phyloP scores from a whole-genome alignment of 2,113 vertebrate genomes.

The Pristiophorus japonicus region DNA sequence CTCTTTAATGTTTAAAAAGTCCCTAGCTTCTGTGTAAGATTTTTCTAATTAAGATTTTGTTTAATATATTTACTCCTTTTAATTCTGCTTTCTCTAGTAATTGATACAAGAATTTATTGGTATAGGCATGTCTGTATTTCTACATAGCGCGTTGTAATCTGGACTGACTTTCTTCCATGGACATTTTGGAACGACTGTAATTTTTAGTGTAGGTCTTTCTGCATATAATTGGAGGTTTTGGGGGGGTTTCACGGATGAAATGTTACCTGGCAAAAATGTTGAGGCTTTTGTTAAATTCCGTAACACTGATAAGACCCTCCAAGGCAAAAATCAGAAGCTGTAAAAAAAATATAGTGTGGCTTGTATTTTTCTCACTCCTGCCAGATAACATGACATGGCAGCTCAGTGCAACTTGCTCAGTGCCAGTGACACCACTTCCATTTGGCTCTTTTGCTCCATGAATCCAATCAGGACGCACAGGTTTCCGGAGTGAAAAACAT shows the following conservation, averaged over 20 bases:
- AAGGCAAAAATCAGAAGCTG: neutral
- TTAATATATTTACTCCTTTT: neutral
- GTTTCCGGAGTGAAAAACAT: neutral
- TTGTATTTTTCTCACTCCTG: neutral
- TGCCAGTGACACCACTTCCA: neutral
- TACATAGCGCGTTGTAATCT: neutral
- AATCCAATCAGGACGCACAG: neutral
- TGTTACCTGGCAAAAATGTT: neutral
- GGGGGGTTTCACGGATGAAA: neutral
- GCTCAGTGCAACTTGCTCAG: neutral
- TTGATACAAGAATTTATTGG: neutral
- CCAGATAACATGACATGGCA: neutral
- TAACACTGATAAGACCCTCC: neutral
- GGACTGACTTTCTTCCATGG: neutral
- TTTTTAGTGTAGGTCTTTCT: neutral
- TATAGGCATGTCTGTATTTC: neutral
- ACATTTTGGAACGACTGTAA: neutral
- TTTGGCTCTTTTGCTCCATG: neutral
- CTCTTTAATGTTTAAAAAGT: conserved; percentile 38
- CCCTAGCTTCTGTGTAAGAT: neutral
- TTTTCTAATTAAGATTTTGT: neutral
- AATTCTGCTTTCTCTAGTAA: neutral
- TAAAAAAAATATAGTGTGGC: neutral
- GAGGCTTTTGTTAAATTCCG: neutral
- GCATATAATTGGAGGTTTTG: neutral